phyloP scores from a whole-genome alignment of 2,888 invertebrate genomes.

The Polia nebulosa region DNA sequence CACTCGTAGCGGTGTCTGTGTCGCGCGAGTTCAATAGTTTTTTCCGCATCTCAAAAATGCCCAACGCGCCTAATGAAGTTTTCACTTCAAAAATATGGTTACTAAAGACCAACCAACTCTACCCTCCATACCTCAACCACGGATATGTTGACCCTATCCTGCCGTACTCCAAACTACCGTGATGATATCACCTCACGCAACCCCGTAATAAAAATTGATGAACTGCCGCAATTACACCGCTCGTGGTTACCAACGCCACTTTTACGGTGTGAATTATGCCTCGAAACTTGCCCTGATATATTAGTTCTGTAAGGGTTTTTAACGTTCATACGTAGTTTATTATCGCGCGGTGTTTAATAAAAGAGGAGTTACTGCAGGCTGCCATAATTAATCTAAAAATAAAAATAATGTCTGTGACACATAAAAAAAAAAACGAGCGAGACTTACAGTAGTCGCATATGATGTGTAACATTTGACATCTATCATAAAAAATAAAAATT shows the following conservation, averaged over 20 bases:
- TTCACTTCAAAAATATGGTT: background rate
- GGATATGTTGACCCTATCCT: slow-evolving; percentile 45
- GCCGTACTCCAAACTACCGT: slow-evolving; percentile 27
- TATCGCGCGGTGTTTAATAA: slow-evolving; percentile 30
- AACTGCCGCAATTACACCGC: slow-evolving; percentile 73
- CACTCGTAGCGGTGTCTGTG: too few species aligned
- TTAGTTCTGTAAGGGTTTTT: slow-evolving; percentile 35
- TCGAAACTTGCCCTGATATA: slow-evolving; percentile 60
- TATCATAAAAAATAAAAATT: too few species aligned
- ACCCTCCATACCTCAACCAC: background rate
- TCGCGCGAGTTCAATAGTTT: too few species aligned
- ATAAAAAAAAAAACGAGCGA: background rate
- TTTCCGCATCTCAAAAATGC: too few species aligned
- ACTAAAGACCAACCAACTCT: background rate
- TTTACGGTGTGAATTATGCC: slow-evolving; percentile 66
- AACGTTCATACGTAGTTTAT: slow-evolving; percentile 35
- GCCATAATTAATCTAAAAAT: background rate
- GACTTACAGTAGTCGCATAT: too few species aligned
- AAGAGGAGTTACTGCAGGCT: slow-evolving; percentile 4
- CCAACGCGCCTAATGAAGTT: too few species aligned
- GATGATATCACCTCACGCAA: slow-evolving; percentile 75
- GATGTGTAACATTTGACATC: too few species aligned
- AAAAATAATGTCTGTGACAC: background rate
- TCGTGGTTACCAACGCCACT: slow-evolving; percentile 63
- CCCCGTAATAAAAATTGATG: slow-evolving; percentile 81